Evolutionary conservation across 1,140 invertebrate species (phyloP).

Genomic region (Hestina assimilis): DNA sequence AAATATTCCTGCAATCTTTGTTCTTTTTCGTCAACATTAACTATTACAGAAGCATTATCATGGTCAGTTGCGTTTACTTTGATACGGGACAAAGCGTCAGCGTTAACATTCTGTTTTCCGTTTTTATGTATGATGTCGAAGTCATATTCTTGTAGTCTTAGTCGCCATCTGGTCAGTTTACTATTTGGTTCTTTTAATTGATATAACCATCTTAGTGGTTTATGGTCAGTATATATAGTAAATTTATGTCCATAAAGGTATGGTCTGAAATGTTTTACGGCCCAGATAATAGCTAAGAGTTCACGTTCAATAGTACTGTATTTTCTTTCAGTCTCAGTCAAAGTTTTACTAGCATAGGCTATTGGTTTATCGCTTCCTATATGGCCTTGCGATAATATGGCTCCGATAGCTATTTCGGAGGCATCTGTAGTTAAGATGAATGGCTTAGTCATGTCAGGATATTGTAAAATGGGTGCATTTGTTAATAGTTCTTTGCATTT

Average conservation of each 20-base stretch:
- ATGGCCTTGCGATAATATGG: slow-evolving; percentile 27
- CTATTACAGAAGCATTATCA: not conserved
- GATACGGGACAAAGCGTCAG: slow-evolving; percentile 10
- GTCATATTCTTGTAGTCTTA: slow-evolving; percentile 13
- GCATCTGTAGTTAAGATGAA: slow-evolving; percentile 40
- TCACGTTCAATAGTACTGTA: too few relatives aligned
- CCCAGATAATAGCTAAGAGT: too few relatives aligned
- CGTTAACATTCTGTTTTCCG: slow-evolving; percentile 15
- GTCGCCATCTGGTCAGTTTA: slow-evolving; percentile 7
- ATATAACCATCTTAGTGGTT: slow-evolving; percentile 51
- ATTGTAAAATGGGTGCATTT: slow-evolving; percentile 32
- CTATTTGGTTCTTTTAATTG: slow-evolving; percentile 47
- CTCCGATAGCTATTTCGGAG: slow-evolving; percentile 26
- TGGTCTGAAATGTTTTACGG: too few relatives aligned
- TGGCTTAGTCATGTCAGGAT: too few relatives aligned
- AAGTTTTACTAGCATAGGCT: slow-evolving; percentile 28
- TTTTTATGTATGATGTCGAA: slow-evolving; percentile 15
- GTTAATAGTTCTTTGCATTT: slow-evolving; percentile 32
- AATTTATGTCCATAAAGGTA: slow-evolving; percentile 26
- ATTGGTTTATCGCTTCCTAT: slow-evolving; percentile 29
- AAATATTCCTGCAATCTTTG: not conserved
- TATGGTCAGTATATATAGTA: slow-evolving; percentile 24
- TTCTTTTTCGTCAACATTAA: slow-evolving; percentile 5
- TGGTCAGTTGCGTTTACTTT: slow-evolving; percentile 2
- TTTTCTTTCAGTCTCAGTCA: slow-evolving; percentile 26